Percentiles rank a stretch among this genome's conserved stretches.
phyloP scores from a whole-genome alignment of 2,888 invertebrate species.

The Drosophila infuscata region DNA sequence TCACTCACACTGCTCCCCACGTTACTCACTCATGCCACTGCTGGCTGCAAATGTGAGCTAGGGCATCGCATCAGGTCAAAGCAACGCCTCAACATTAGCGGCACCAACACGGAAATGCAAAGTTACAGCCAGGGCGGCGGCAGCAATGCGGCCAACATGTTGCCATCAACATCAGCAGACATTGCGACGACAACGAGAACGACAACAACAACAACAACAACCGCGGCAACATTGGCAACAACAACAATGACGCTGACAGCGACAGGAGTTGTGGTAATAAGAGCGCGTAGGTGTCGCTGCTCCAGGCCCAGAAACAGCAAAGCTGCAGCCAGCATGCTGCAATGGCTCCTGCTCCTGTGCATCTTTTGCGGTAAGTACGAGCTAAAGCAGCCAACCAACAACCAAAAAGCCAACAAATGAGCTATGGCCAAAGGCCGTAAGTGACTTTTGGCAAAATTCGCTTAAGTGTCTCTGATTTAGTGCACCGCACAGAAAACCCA shows the following conservation, averaged over 20 bases:
- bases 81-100: constrained; percentile 46
- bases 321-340: constrained; percentile 42
- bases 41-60: constrained; percentile 46
- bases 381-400: constrained; percentile 5
- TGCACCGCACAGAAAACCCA: constrained; percentile 42
- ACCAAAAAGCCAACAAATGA: constrained; percentile 48
- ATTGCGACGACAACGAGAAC: constrained; percentile 41
- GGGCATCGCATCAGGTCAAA: constrained; percentile 50
- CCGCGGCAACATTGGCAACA: constrained; percentile 23
- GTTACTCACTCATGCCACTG: constrained; percentile 28
- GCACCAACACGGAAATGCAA: constrained; percentile 73
- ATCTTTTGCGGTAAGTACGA: constrained; percentile 68
- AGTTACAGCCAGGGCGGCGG: constrained; percentile 39
- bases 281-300: constrained; percentile 62
- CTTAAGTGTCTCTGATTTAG: constrained; percentile 73
- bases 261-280: constrained; percentile 22
- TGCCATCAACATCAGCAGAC: constrained; percentile 53
- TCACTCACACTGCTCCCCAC: constrained; percentile 54
- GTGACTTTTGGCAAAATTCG: constrained; percentile 74
- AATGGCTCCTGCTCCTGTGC: constrained; percentile 53
- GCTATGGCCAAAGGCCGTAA: constrained; percentile 58
- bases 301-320: constrained; percentile 31
- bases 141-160: constrained; percentile 59
- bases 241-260: constrained; percentile 12
- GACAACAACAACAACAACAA: constrained; percentile 41